These are phyloP conservation scores for Fabriciana adippe DNA, from an alignment of 2,888 invertebrate species.

Conservation along the genomic window DNA sequence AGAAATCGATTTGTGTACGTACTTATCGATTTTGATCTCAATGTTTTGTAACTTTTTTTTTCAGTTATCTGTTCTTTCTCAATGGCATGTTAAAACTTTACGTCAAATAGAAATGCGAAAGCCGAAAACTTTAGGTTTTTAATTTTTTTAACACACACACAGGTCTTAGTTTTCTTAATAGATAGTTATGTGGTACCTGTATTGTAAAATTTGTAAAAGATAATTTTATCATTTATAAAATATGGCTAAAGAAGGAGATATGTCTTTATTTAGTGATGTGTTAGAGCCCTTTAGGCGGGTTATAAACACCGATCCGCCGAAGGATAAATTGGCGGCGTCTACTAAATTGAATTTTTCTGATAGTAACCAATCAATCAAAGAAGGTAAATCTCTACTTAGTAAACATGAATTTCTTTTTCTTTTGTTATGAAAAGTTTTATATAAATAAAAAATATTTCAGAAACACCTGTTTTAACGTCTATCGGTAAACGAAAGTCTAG, in stretches of 20 bases:
- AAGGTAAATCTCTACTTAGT: constrained; percentile 53
- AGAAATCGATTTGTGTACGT: too few species aligned
- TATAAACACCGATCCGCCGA: constrained; percentile 74
- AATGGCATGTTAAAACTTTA: neutral
- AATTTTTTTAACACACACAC: constrained; percentile 4
- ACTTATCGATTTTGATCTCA: too few species aligned
- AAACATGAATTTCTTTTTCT: neutral
- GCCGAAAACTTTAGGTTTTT: constrained; percentile 21
- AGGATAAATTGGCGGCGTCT: constrained; percentile 72
- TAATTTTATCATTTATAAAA: constrained; percentile 24
- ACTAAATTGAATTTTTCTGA: constrained; percentile 75
- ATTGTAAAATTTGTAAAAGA: constrained; percentile 19
- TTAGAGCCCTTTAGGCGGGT: constrained; percentile 75
- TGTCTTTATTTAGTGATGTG: constrained; percentile 74
- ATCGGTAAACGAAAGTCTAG: constrained; percentile 72
- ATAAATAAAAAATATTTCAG: constrained; percentile 7
- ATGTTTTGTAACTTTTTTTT: neutral
- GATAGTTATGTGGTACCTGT: constrained; percentile 33
- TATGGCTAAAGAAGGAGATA: constrained; percentile 75
- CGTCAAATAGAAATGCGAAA: constrained; percentile 6
- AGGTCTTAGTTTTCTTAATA: constrained; percentile 8
- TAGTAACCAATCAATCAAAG: constrained; percentile 70
- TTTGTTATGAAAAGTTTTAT: neutral
- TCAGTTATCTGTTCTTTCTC: constrained; percentile 15
- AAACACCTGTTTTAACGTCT: constrained; percentile 59